These are phyloP conservation scores for Lingula anatina DNA, from an alignment of 2,888 invertebrate species.

Conservation along the genomic window DNA sequence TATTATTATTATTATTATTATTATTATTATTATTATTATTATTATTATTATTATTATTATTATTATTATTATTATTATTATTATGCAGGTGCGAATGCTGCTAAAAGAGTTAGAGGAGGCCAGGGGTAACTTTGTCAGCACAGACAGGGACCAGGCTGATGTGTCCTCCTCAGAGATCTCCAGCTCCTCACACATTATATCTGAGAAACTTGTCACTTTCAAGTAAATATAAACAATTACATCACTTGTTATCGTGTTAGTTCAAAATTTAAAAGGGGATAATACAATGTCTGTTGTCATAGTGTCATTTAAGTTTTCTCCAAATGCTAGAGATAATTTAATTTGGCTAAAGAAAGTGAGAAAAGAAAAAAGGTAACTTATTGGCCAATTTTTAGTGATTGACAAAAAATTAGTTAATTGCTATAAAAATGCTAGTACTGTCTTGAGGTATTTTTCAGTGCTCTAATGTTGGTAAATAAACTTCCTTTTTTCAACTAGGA, in stretches of 20 bases:
- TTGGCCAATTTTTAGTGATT: too few relatives aligned
- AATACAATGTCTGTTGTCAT: background rate
- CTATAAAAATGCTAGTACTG: too few relatives aligned
- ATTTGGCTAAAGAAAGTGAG: background rate
- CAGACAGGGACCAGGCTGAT: constrained; percentile 20
- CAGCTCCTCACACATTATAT: constrained; percentile 58
- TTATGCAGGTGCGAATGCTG: constrained; percentile 67
- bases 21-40: too few relatives aligned
- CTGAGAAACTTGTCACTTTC: constrained; percentile 83
- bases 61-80: too few relatives aligned
- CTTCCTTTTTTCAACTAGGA: too few relatives aligned
- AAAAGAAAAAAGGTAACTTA: background rate
- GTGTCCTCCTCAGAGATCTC: constrained; percentile 35
- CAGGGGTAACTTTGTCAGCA: constrained; percentile 59
- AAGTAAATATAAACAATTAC: constrained; percentile 23
- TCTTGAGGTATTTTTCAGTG: too few relatives aligned
- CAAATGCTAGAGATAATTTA: background rate
- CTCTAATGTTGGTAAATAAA: too few relatives aligned
- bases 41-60: too few relatives aligned
- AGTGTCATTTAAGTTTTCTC: background rate
- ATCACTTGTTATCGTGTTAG: background rate
- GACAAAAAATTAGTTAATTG: too few relatives aligned
- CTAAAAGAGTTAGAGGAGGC: constrained; percentile 80
- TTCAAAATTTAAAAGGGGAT: background rate
- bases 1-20: too few relatives aligned